Conservation (phyloP, 2,888 invertebrate species). For the Philereme vetulata region DNA sequence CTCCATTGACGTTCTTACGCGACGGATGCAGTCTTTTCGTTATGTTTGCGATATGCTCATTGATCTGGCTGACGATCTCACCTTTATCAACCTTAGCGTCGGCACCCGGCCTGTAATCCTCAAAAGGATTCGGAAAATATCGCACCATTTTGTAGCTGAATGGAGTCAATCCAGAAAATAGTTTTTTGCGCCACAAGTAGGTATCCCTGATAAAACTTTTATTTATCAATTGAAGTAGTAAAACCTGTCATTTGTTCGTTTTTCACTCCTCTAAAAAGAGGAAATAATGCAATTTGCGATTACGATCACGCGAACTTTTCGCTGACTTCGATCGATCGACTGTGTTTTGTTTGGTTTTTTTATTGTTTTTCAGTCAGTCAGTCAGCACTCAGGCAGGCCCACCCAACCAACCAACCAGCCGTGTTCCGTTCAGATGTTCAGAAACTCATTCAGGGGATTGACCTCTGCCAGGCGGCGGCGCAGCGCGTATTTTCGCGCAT, state of each 20-base stretch:
- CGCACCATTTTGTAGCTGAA: slow-evolving; percentile 66
- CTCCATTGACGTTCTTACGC: slow-evolving; percentile 80
- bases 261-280: slow-evolving; percentile 3
- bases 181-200: slow-evolving; percentile 41
- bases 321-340: slow-evolving; percentile 3
- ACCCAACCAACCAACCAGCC: not conserved
- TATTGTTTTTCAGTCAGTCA: not conserved
- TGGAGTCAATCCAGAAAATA: slow-evolving; percentile 42
- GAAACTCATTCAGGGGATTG: too few species aligned
- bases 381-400: too few species aligned
- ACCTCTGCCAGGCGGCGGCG: not conserved
- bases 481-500: too few species aligned
- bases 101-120: slow-evolving; percentile 55
- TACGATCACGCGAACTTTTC: not conserved
- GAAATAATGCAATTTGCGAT: not conserved
- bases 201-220: slow-evolving; percentile 40
- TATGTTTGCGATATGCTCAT: slow-evolving; percentile 62
- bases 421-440: not conserved
- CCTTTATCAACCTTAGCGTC: slow-evolving; percentile 48
- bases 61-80: slow-evolving; percentile 54
- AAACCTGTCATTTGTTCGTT: slow-evolving; percentile 1
- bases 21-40: slow-evolving; percentile 62
- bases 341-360: slow-evolving; percentile 8
- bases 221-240: slow-evolving; percentile 43
- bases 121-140: slow-evolving; percentile 69